Conservation (phyloP, 53 echinoderm and acorn worm species). For the Mesocentrotus franciscanus region DNA sequence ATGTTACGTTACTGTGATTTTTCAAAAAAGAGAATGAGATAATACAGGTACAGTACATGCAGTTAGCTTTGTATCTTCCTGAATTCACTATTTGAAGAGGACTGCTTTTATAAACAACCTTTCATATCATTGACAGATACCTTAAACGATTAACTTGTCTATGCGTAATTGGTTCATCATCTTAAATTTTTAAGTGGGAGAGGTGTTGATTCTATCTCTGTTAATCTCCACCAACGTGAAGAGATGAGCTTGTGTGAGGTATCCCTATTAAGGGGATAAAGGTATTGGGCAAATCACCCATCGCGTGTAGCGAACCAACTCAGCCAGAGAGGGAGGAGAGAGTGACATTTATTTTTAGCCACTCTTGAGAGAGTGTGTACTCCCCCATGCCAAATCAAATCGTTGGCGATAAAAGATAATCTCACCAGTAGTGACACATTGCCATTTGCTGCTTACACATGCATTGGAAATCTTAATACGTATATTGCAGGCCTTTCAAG, state of each 20-base stretch:
- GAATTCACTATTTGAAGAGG: not conserved
- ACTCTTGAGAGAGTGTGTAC: conserved; percentile 11
- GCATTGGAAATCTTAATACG: not conserved
- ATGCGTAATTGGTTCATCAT: not conserved
- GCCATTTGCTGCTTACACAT: conserved; percentile 2
- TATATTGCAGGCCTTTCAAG: not conserved
- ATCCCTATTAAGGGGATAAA: not conserved
- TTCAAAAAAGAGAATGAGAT: not conserved
- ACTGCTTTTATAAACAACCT: not conserved
- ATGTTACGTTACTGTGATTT: not conserved
- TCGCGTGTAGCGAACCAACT: not conserved
- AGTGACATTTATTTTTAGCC: conserved; percentile 18
- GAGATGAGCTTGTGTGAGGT: conserved; percentile 40
- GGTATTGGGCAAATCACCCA: conserved; percentile 16
- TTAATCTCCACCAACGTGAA: not conserved
- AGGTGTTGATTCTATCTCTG: not conserved
- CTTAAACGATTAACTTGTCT: not conserved
- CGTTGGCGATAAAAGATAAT: conserved; percentile 18
- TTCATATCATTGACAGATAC: not conserved
- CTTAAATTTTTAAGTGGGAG: not conserved
- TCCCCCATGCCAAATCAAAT: conserved; percentile 47
- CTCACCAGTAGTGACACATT: conserved; percentile 17
- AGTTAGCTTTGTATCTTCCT: too few species aligned
- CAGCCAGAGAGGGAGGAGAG: not conserved
- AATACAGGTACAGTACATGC: too few species aligned